phyloP scores from a whole-genome alignment of 2,888 invertebrate species.

The Drosophila peninsularis region DNA sequence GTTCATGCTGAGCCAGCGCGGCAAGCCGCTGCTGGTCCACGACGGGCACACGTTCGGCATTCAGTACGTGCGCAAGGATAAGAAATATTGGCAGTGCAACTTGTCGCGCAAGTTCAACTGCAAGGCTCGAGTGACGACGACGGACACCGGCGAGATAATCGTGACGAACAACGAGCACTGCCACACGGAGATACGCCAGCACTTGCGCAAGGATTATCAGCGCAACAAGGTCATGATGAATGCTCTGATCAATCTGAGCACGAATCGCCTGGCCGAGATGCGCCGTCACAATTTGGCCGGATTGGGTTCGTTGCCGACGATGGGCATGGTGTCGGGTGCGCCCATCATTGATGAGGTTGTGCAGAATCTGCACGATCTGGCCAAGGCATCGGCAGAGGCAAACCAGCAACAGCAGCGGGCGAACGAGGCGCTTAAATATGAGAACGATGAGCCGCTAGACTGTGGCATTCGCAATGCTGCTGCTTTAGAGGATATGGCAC shows the following conservation, averaged over 20 bases:
- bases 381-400: slow-evolving; percentile 68
- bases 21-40: slow-evolving; percentile 84
- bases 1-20: slow-evolving; percentile 85
- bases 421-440: slow-evolving; percentile 51
- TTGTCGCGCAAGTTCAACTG: slow-evolving; percentile 85
- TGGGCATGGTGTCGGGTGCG: slow-evolving; percentile 48
- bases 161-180: slow-evolving; percentile 85
- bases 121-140: slow-evolving; percentile 85
- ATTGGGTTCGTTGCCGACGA: slow-evolving; percentile 53
- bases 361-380: slow-evolving; percentile 70
- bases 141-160: slow-evolving; percentile 83
- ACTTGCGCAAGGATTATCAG: slow-evolving; percentile 85
- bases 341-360: slow-evolving; percentile 72
- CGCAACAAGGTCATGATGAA: slow-evolving; percentile 84
- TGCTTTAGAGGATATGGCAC: slow-evolving; percentile 63
- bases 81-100: slow-evolving; percentile 85
- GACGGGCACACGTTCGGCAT: slow-evolving; percentile 85
- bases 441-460: slow-evolving; percentile 73
- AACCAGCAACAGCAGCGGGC: slow-evolving; percentile 55
- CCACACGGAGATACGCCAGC: slow-evolving; percentile 85
- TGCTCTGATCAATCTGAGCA: slow-evolving; percentile 82
- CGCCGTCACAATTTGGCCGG: slow-evolving; percentile 70
- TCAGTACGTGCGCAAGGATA: slow-evolving; percentile 85
- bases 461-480: slow-evolving; percentile 71
- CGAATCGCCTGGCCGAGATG: slow-evolving; percentile 77